Percentiles rank a stretch among this genome's conserved stretches.
phyloP scores from a whole-genome alignment of 1,140 invertebrate genomes.

The Apolygus lucorum region DNA sequence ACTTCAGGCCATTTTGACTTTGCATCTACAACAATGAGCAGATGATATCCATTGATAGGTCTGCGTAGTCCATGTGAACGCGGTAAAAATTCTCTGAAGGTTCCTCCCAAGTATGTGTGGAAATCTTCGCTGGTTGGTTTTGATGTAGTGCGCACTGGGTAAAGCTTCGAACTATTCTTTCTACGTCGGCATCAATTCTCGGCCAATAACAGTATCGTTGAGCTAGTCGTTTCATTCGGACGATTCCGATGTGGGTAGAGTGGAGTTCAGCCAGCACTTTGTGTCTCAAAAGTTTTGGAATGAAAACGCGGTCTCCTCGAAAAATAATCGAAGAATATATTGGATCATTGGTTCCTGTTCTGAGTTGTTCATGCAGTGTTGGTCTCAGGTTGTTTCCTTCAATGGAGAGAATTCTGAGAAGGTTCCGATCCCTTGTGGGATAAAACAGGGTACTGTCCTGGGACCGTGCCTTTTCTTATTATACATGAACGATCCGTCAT shows the following conservation, averaged over 20 bases:
- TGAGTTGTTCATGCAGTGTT: too few relatives aligned
- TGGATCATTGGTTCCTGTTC: too few relatives aligned
- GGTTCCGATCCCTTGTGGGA: too few relatives aligned
- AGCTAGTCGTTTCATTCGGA: constrained; percentile 39
- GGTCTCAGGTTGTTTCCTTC: too few relatives aligned
- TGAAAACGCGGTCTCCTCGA: background rate
- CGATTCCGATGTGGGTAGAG: too few relatives aligned
- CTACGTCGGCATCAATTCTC: constrained; percentile 35
- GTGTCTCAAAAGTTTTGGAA: background rate
- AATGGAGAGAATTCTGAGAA: too few relatives aligned
- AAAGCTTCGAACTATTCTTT: background rate
- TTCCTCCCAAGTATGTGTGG: background rate
- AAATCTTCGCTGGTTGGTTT: background rate
- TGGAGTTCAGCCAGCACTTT: constrained; percentile 36
- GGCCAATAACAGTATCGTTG: constrained; percentile 37
- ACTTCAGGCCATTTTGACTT: background rate
- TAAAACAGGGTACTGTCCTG: too few relatives aligned
- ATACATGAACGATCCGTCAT: too few relatives aligned
- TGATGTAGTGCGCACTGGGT: background rate
- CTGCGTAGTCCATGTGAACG: background rate
- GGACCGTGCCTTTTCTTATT: background rate
- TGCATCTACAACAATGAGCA: background rate
- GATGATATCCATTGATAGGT: background rate
- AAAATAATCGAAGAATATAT: background rate
- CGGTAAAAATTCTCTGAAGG: background rate